Conservation (phyloP, 2,113 vertebrate genomes). For the Ptyas mucosa region DNA sequence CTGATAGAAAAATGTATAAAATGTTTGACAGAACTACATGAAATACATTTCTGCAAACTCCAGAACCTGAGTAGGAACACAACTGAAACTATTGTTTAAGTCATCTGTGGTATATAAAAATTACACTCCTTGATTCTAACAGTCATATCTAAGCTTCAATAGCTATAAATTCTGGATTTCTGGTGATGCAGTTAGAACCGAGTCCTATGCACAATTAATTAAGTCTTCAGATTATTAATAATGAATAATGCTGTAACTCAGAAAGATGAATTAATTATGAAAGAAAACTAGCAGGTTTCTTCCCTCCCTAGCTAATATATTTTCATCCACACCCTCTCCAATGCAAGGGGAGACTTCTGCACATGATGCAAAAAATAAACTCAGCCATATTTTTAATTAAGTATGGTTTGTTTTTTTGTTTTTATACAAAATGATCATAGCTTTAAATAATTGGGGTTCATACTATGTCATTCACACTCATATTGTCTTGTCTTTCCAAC, state of each 20-base stretch:
- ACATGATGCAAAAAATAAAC: not conserved
- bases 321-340: not conserved
- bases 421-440: not conserved
- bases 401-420: not conserved
- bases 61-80: not conserved
- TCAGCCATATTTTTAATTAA: not conserved
- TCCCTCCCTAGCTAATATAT: not conserved
- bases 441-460: not conserved
- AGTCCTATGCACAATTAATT: not conserved
- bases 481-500: not conserved
- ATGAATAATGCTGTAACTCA: not conserved
- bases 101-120: not conserved
- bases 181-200: not conserved
- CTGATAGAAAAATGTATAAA: not conserved
- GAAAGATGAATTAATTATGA: not conserved
- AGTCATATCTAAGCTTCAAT: not conserved
- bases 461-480: not conserved
- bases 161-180: not conserved
- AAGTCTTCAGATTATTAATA: not conserved
- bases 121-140: not conserved
- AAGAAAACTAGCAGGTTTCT: not conserved
- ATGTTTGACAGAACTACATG: not conserved
- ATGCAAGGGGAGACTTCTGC: not conserved
- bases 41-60: not conserved
- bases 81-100: not conserved